phyloP scores from a whole-genome alignment of 2,888 invertebrate genomes.

The Sphinx pinastri region DNA sequence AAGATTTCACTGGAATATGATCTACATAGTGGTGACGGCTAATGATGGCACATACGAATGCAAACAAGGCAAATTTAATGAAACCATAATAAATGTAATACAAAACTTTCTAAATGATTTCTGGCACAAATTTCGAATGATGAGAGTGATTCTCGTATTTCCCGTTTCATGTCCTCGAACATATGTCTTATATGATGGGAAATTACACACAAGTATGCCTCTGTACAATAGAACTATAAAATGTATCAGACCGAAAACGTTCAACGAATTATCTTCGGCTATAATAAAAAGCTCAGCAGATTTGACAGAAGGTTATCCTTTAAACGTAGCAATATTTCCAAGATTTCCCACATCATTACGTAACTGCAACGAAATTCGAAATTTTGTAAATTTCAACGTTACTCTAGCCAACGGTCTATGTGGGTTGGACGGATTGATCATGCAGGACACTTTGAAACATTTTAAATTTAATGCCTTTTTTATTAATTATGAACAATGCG shows the following conservation, averaged over 20 bases:
- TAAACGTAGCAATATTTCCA: conserved; percentile 51
- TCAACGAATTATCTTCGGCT: conserved; percentile 30
- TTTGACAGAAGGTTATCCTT: conserved; percentile 51
- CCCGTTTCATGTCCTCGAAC: conserved; percentile 52
- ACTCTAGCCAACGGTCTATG: conserved; percentile 48
- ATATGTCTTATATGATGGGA: conserved; percentile 47
- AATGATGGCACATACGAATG: conserved; percentile 43
- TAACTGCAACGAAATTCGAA: conserved; percentile 45
- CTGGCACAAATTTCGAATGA: conserved; percentile 51
- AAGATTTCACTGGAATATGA: conserved; percentile 39
- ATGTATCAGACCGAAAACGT: conserved; percentile 37
- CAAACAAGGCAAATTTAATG: conserved; percentile 42
- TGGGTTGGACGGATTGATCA: conserved; percentile 58
- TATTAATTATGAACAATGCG: conserved; percentile 35
- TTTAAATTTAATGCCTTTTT: conserved; percentile 50
- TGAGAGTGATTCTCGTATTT: conserved; percentile 45
- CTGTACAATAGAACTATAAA: conserved; percentile 55
- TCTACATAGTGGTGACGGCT: conserved; percentile 48
- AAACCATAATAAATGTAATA: conserved; percentile 35
- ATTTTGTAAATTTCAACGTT: conserved; percentile 43
- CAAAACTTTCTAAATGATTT: conserved; percentile 51
- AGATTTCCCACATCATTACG: conserved; percentile 59
- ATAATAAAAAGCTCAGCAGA: conserved; percentile 34
- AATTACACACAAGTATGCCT: conserved; percentile 34
- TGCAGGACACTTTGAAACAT: conserved; percentile 52